These are phyloP conservation scores for Eupsilia transversa DNA, from an alignment of 2,888 invertebrate species.

Conservation along the genomic window DNA sequence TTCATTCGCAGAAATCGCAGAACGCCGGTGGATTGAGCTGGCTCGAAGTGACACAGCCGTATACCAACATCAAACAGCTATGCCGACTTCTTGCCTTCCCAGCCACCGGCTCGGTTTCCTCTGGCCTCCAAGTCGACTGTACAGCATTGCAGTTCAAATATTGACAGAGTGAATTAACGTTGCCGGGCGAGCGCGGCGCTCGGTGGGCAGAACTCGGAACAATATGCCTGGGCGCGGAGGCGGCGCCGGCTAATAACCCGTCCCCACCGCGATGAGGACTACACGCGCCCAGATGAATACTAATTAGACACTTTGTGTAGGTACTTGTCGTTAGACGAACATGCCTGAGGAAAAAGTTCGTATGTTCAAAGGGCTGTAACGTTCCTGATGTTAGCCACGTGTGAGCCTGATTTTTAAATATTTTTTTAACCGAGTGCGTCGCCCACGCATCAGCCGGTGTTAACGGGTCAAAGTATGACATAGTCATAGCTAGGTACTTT, in stretches of 20 bases:
- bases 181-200: slow-evolving; percentile 85
- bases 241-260: slow-evolving; percentile 90
- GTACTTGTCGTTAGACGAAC: slow-evolving; percentile 75
- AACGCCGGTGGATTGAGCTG: slow-evolving; percentile 92
- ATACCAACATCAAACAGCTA: slow-evolving; percentile 94
- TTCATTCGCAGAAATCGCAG: slow-evolving; percentile 83
- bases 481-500: slow-evolving; percentile 23
- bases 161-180: slow-evolving; percentile 85
- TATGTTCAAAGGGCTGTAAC: slow-evolving; percentile 61
- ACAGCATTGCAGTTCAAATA: slow-evolving; percentile 83
- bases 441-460: slow-evolving; percentile 40
- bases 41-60: slow-evolving; percentile 96
- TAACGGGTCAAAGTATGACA: slow-evolving; percentile 43
- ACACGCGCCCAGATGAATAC: slow-evolving; percentile 90
- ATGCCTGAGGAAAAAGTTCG: slow-evolving; percentile 67
- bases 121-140: slow-evolving; percentile 75
- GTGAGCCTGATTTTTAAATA: slow-evolving; percentile 30
- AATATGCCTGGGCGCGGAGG: slow-evolving; percentile 90
- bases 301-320: slow-evolving; percentile 87
- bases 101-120: slow-evolving; percentile 87
- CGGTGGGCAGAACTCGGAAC: slow-evolving; percentile 88
- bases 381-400: slow-evolving; percentile 52
- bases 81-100: slow-evolving; percentile 97
- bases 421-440: slow-evolving; percentile 25
- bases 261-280: slow-evolving; percentile 90